Base-by-base conservation (phyloP, 92 coral and sea anemone species). In the Montipora capitata region DNA sequence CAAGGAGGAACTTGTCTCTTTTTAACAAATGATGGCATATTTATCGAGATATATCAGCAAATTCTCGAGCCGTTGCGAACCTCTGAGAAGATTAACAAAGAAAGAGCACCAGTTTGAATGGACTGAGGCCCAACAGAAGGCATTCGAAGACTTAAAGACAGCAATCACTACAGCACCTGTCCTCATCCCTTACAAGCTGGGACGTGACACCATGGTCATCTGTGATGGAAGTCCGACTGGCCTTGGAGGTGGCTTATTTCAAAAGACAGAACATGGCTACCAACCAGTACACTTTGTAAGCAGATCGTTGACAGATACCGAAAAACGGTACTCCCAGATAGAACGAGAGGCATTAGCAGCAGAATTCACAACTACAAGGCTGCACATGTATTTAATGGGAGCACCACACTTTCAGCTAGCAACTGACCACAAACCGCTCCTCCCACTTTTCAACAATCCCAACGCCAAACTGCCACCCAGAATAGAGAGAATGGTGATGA, bases 391-490 rank as follows among this genome's bases (percentile, higher is more conserved):
- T 48, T 43, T 93, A 40, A 85, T 93, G 7, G 88, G 96, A 57
- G 96, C 78, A 73, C 67, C 58, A 40, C 93, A 93, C 75, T 93
- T 93, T 77, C 91, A 90, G 51, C 85, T 93, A 17, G 94, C 94
- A 17, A 93, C 94, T 6, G 91, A 93, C 58, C 94, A 93, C 71
- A 93, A 90, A 56, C 96, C 93, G 11, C 70, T 93, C 59, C 79
- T 90, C 2, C 92, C 94, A 10, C 72, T 93, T 42, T 68, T 93
- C 79, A 93, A 93, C 77, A 93, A 93, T n/a, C 97, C 94, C 38
- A 82, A 40, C 15, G 93, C 94, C 12, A 94, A 94, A 68, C 87
- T 91, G 54, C 93, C 97, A 20, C 96, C 96, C 68, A 70, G 94
- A 66, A 76, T 94, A 43, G 83, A 88, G 67, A 48, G 93, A 16